Base-by-base conservation (phyloP, 1,140 invertebrate species). In the Drosophila pallidifrons region DNA sequence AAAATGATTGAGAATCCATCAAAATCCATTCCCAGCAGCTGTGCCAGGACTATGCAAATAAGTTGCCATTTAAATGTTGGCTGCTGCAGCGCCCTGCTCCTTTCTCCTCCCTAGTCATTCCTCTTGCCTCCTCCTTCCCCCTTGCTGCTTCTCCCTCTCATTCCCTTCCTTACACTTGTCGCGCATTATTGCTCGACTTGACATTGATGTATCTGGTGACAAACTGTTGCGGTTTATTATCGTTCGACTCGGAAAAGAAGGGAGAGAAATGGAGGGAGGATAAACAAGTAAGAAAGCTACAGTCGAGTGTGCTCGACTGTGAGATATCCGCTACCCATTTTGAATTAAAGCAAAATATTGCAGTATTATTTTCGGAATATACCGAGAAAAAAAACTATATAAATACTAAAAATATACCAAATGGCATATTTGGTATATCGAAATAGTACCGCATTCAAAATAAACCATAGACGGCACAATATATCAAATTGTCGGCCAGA, bases 201-300 rank as follows among this genome's bases (percentile, higher is more conserved):
- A 88, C 85, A 89, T 88, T 88, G 85, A 88, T 88, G 85, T 85
- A 88, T 88, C 82, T 88, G 85, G 85, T 88, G 85, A 88, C 85
- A 88, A 88, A 88, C 85, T 89, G 75, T 77, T 77, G 75, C 75
- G 75, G 75, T 77, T 74, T 77, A 77, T 77, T 77, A 77, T 72
- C 60, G 41, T 73, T 54, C 5, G 32, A 8, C 58, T 8, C 7
- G 35, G 7, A 1, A 2, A 38, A 10, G 35, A 4, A 25, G 20
- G 20, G 3, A 25, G 20, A 25, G 20, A 25, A 25, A 25, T 25
- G 20, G 3, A 25, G 20, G 3, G 3, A 25, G 20, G 3, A 0
- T 4, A 25, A n/a, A n/a, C n/a, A n/a, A n/a, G n/a, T n/a, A n/a
- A n/a, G n/a, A n/a, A n/a, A n/a, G n/a, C n/a, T n/a, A n/a, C n/a